Percentiles rank a stretch among this genome's conserved stretches.
These are phyloP conservation scores for Eristalis pertinax DNA, from an alignment of 2,888 invertebrate species.

Conservation along the genomic window DNA sequence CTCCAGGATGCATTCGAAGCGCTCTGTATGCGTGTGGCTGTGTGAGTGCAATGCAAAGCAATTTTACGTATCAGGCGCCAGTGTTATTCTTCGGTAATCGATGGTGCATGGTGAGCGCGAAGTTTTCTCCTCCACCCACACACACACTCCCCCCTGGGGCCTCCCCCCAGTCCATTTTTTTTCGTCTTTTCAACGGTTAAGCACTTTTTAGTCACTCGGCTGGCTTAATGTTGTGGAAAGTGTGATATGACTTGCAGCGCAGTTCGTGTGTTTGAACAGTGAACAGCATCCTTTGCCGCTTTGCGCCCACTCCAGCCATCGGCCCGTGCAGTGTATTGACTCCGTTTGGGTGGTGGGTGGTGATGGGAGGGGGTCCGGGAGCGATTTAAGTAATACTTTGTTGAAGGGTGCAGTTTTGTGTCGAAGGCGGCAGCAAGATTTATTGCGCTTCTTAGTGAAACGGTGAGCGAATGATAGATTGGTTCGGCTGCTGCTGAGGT, in stretches of 20 bases:
- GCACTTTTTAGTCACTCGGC: slow-evolving; percentile 53
- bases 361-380: not conserved
- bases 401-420: not conserved
- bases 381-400: not conserved
- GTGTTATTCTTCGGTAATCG: slow-evolving; percentile 58
- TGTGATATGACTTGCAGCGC: slow-evolving; percentile 50
- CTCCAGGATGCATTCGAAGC: too few species aligned
- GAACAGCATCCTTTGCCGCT: slow-evolving; percentile 3
- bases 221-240: slow-evolving; percentile 63
- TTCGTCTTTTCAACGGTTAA: slow-evolving; percentile 25
- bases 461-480: not conserved
- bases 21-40: not conserved
- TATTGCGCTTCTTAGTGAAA: not conserved
- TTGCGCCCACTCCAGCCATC: not conserved
- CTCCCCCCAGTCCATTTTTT: slow-evolving; percentile 7
- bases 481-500: not conserved
- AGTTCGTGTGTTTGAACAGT: slow-evolving; percentile 35
- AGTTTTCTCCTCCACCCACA: slow-evolving; percentile 9
- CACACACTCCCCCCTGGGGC: too few species aligned
- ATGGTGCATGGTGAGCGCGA: slow-evolving; percentile 48
- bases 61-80: slow-evolving; percentile 60
- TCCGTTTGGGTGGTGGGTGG: not conserved
- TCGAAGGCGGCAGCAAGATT: not conserved
- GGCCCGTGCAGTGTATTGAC: not conserved
- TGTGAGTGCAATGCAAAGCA: slow-evolving; percentile 44